Conservation (phyloP, 2,888 invertebrate species). For the Rhagium mordax region DNA sequence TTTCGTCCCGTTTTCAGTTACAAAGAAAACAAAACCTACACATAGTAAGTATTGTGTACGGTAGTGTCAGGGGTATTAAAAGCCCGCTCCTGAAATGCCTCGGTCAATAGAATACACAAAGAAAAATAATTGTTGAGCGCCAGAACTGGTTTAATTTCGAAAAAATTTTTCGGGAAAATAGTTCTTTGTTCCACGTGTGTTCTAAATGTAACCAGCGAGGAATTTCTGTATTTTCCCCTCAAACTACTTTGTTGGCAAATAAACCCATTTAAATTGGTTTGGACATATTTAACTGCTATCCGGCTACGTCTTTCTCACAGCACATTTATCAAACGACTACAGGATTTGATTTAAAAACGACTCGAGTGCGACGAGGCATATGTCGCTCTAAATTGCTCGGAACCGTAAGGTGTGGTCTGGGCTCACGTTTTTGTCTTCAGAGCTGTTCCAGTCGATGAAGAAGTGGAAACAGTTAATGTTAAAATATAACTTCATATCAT, state of each 20-base stretch:
- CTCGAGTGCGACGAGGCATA: slow-evolving; percentile 59
- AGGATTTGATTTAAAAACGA: slow-evolving; percentile 58
- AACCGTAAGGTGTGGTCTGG: slow-evolving; percentile 63
- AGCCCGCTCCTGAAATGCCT: not conserved
- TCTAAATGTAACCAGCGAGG: slow-evolving; percentile 9
- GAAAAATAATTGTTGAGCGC: too few species aligned
- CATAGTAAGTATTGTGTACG: too few species aligned
- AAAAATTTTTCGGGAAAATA: too few species aligned
- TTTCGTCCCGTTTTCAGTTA: not conserved
- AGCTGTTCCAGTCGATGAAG: not conserved
- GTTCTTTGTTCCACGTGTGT: not conserved
- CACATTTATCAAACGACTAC: slow-evolving; percentile 35
- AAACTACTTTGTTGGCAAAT: slow-evolving; percentile 43
- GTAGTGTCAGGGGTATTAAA: not conserved
- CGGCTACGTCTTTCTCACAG: slow-evolving; percentile 43
- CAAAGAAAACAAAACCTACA: not conserved
- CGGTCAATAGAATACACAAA: too few species aligned
- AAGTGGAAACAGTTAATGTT: not conserved
- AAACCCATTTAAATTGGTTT: slow-evolving; percentile 43
- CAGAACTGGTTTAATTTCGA: too few species aligned
- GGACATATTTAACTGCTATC: slow-evolving; percentile 33
- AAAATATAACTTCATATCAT: too few species aligned
- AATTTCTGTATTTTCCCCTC: slow-evolving; percentile 42
- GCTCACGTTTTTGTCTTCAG: slow-evolving; percentile 29
- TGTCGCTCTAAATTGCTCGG: slow-evolving; percentile 61